phyloP scores from a whole-genome alignment of 2,888 invertebrate species.

The Arrhopalites spinosus region DNA sequence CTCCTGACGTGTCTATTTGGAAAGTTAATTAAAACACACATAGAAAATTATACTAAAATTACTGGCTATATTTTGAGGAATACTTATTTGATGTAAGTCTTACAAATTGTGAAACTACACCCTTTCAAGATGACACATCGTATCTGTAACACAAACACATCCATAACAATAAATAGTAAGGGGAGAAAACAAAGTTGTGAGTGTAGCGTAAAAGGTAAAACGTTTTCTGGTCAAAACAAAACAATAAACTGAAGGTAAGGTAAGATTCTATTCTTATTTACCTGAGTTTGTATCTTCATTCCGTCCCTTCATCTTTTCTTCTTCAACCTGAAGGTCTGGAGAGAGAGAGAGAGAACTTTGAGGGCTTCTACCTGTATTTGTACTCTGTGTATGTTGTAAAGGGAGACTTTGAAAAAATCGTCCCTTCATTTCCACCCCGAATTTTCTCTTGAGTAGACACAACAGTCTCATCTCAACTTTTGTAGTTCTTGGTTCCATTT shows the following conservation, averaged over 20 bases:
- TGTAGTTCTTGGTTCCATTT: neutral
- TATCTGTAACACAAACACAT: neutral
- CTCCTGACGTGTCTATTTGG: neutral
- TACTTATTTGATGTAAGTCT: neutral
- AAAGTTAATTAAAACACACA: neutral
- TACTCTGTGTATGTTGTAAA: neutral
- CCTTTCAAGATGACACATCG: too few species aligned
- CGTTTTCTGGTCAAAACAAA: constrained; percentile 22
- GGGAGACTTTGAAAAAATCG: neutral
- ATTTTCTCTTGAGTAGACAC: constrained; percentile 16
- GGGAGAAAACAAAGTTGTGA: neutral
- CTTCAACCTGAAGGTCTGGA: neutral
- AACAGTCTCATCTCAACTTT: too few species aligned
- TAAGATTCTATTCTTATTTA: neutral
- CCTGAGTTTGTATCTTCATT: neutral
- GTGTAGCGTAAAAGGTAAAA: neutral
- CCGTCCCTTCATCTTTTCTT: neutral
- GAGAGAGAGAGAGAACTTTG: neutral
- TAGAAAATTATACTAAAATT: neutral
- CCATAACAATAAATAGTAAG: neutral
- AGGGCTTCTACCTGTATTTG: too few species aligned
- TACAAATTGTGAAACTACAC: too few species aligned
- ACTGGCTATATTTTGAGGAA: neutral
- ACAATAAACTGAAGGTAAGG: constrained; percentile 21
- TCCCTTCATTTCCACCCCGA: constrained; percentile 20